phyloP scores from a whole-genome alignment of 2,888 invertebrate species.

The Agelastica alni region DNA sequence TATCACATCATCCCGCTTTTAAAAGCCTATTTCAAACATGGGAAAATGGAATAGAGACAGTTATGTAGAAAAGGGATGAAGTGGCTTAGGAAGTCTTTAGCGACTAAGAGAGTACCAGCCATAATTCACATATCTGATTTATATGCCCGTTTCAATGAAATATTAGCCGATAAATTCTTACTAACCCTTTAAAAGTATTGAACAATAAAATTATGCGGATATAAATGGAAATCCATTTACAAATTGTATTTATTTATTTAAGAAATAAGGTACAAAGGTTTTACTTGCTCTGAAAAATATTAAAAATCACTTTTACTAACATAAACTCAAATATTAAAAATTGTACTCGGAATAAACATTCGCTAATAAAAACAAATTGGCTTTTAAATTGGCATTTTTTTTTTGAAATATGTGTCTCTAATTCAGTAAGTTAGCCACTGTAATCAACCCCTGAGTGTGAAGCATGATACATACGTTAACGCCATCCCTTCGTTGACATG shows the following conservation, averaged over 20 bases:
- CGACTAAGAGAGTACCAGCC: constrained; percentile 43
- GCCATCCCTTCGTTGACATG: too few species aligned
- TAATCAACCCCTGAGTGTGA: too few species aligned
- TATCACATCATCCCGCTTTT: constrained; percentile 29
- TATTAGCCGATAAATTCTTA: constrained; percentile 47
- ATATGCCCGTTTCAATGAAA: constrained; percentile 46
- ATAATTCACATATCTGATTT: constrained; percentile 48
- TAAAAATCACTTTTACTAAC: too few species aligned
- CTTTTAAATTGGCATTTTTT: neutral
- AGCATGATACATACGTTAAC: too few species aligned
- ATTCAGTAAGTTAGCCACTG: too few species aligned
- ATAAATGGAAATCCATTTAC: neutral
- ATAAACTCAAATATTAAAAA: too few species aligned
- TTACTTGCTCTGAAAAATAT: too few species aligned
- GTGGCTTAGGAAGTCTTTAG: constrained; percentile 49
- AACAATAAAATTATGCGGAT: constrained; percentile 14
- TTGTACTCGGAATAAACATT: too few species aligned
- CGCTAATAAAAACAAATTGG: neutral
- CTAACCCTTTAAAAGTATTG: constrained; percentile 37
- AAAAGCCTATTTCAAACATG: constrained; percentile 25
- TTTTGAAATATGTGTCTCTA: too few species aligned
- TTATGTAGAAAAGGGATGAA: constrained; percentile 46
- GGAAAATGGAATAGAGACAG: constrained; percentile 40
- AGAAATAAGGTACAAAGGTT: too few species aligned
- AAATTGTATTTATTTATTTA: neutral